These are phyloP conservation scores for Drosophila sucinea DNA, from an alignment of 1,140 invertebrate genomes.

Conservation along the genomic window DNA sequence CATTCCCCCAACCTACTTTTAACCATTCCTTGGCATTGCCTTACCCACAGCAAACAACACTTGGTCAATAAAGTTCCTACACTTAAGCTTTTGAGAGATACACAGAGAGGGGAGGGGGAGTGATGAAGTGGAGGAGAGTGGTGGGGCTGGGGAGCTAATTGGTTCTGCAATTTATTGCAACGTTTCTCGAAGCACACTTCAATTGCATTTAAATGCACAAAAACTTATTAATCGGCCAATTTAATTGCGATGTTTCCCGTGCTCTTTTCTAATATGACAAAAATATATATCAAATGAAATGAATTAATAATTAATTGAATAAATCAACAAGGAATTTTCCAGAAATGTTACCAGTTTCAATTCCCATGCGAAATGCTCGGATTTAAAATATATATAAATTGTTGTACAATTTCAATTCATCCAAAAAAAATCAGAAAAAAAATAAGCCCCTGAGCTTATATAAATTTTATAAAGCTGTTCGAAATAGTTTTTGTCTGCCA, in stretches of 20 bases:
- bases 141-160: not conserved
- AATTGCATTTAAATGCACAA: constrained; percentile 8
- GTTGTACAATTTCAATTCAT: not conserved
- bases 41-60: constrained; percentile 27
- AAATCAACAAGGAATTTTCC: constrained; percentile 33
- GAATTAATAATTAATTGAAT: constrained; percentile 50
- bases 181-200: not conserved
- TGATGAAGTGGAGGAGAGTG: not conserved
- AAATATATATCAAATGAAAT: constrained; percentile 23
- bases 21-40: not conserved
- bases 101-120: constrained; percentile 14
- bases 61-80: constrained; percentile 57
- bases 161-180: constrained; percentile 10
- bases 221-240: constrained; percentile 9
- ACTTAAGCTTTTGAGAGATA: constrained; percentile 36
- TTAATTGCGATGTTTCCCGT: constrained; percentile 1
- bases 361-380: constrained; percentile 24
- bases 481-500: constrained; percentile 69
- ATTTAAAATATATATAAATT: constrained; percentile 6
- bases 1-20: not conserved
- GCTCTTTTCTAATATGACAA: constrained; percentile 35
- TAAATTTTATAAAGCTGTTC: constrained; percentile 60
- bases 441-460: constrained; percentile 53
- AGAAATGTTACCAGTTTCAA: constrained; percentile 30
- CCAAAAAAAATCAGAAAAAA: not conserved